A percentile compares a stretch with the other conserved stretches of the same genome.
Conservation (phyloP, 2,888 invertebrate genomes). For the Clistopyga incitator region DNA sequence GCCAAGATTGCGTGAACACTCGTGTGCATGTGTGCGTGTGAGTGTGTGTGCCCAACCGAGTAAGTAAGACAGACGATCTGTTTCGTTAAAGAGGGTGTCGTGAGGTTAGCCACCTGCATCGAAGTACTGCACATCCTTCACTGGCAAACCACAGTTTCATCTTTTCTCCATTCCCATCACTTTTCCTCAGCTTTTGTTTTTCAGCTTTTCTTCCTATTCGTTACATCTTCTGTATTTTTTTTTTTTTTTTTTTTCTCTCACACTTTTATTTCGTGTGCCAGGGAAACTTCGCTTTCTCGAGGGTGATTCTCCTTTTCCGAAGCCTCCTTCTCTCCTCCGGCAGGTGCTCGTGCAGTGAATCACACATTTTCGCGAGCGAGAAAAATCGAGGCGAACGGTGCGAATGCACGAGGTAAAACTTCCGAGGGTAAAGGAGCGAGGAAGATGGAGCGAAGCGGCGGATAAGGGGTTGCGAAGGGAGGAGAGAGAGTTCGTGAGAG, state of each 20-base stretch:
- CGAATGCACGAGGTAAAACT: constrained; percentile 52
- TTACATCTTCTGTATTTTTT: constrained; percentile 61
- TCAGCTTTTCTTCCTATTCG: constrained; percentile 57
- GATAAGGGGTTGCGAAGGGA: constrained; percentile 33
- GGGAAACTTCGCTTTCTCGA: constrained; percentile 40
- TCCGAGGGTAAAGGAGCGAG: constrained; percentile 46
- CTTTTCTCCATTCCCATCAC: constrained; percentile 53
- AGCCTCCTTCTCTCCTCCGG: constrained; percentile 58
- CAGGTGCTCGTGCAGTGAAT: constrained; percentile 73
- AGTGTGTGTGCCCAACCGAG: constrained; percentile 64
- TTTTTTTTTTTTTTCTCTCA: constrained; percentile 54
- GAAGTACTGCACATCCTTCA: constrained; percentile 62
- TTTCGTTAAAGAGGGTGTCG: constrained; percentile 76
- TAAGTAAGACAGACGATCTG: constrained; percentile 80
- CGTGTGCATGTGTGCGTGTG: constrained; percentile 18
- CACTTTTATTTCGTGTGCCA: constrained; percentile 31
- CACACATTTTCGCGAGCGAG: constrained; percentile 70
- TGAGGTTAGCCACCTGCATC: constrained; percentile 78
- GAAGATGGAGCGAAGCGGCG: constrained; percentile 16
- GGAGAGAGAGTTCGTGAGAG: constrained; percentile 52
- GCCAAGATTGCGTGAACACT: constrained; percentile 51
- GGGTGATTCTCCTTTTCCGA: constrained; percentile 50
- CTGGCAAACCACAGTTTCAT: constrained; percentile 63
- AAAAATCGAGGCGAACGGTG: constrained; percentile 64
- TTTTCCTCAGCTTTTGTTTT: constrained; percentile 25